Evolutionary conservation across 2,113 vertebrate species (phyloP).

Genomic region (Taxidea taxus): DNA sequence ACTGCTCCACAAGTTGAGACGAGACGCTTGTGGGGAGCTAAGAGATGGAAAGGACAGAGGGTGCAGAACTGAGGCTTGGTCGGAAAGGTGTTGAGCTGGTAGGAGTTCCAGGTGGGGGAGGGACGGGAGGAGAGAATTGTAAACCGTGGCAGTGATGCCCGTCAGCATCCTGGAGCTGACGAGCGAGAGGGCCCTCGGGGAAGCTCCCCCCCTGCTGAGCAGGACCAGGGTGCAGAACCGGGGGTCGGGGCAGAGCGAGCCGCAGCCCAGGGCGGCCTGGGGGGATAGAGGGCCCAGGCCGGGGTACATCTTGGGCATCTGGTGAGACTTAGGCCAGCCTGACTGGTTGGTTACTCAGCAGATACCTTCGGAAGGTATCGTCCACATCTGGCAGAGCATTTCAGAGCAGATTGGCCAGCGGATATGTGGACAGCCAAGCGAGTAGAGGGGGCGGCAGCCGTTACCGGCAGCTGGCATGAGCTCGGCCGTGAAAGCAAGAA

Average conservation of each 20-base stretch:
- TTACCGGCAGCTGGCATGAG: neutral
- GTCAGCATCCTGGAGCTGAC: no score
- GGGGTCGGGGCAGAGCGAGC: neutral
- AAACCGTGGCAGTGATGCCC: neutral
- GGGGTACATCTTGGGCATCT: neutral
- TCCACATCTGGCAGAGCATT: neutral
- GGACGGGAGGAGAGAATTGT: neutral
- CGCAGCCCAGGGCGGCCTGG: accelerated
- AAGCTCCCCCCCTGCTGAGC: accelerated
- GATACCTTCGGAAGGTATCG: neutral
- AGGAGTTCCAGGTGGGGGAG: neutral
- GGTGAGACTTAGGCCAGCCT: neutral
- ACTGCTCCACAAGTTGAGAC: neutral
- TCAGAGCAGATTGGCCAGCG: neutral
- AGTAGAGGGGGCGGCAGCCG: neutral
- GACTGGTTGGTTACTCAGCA: neutral
- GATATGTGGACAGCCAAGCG: neutral
- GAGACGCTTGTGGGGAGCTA: neutral
- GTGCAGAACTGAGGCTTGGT: neutral
- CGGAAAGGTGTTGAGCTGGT: neutral
- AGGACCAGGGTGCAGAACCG: neutral
- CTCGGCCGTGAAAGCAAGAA: neutral
- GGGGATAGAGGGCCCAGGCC: accelerated
- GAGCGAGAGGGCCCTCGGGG: neutral
- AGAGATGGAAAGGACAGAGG: neutral